Percentiles rank a stretch among this genome's conserved stretches.
Conservation (phyloP, 1,140 invertebrate species). For the Drosophila obscura region DNA sequence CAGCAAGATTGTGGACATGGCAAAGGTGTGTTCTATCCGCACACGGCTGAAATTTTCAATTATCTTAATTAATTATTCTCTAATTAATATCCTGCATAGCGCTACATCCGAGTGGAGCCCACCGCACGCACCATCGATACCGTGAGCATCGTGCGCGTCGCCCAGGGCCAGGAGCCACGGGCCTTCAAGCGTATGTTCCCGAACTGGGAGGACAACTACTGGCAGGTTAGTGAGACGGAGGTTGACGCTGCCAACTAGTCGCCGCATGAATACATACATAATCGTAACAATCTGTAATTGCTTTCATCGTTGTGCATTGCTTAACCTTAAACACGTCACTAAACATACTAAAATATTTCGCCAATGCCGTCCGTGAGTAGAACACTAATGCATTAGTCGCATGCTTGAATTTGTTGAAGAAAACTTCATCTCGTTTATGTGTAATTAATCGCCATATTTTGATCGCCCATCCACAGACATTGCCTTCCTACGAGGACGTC, state of each 20-base stretch:
- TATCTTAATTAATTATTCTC: not conserved
- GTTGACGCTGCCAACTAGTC: not conserved
- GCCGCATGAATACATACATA: not conserved
- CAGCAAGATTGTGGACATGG: slow-evolving; percentile 82
- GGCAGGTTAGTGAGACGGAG: slow-evolving; percentile 85
- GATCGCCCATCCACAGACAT: slow-evolving; percentile 19
- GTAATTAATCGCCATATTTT: not conserved
- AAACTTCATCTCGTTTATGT: not conserved
- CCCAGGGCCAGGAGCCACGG: slow-evolving; percentile 88
- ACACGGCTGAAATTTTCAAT: not conserved
- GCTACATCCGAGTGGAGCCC: slow-evolving; percentile 87
- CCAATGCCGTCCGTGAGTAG: slow-evolving; percentile 47
- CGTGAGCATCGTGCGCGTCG: slow-evolving; percentile 86
- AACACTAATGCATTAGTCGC: slow-evolving; percentile 18
- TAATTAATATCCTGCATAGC: slow-evolving; percentile 84
- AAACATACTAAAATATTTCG: slow-evolving; percentile 27
- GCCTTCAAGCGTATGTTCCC: slow-evolving; percentile 89
- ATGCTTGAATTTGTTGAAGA: slow-evolving; percentile 1
- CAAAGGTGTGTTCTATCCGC: slow-evolving; percentile 43
- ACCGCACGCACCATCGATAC: slow-evolving; percentile 85
- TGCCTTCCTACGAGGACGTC: slow-evolving; percentile 70
- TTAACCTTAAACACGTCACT: slow-evolving; percentile 24
- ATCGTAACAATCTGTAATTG: slow-evolving; percentile 13
- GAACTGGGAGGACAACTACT: slow-evolving; percentile 87
- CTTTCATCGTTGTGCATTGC: slow-evolving; percentile 18